Conservation (phyloP, 1,140 invertebrate species). For the Heliconius hewitsoni region DNA sequence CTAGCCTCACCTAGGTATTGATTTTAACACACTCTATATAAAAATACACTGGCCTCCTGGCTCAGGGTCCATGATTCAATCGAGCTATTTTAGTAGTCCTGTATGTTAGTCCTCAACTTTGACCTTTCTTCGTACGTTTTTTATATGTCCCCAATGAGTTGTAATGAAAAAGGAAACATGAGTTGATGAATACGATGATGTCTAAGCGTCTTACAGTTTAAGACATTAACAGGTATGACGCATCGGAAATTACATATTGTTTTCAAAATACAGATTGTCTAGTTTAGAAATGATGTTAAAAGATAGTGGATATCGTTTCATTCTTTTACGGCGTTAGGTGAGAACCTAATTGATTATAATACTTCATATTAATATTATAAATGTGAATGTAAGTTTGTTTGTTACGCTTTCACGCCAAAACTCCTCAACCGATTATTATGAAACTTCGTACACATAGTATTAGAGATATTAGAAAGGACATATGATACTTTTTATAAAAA, state of each 20-base stretch:
- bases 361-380: no score
- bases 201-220: not conserved
- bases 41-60: not conserved
- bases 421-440: no score
- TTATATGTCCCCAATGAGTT: not conserved
- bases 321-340: no score
- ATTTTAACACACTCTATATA: not conserved
- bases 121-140: slow-evolving; percentile 7
- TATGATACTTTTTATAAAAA: no score
- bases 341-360: no score
- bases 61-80: slow-evolving; percentile 7
- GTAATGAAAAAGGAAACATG: not conserved
- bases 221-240: not conserved
- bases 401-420: no score
- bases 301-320: no score
- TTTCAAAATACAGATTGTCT: not conserved
- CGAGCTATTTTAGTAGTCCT: slow-evolving; percentile 11
- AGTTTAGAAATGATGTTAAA: not conserved
- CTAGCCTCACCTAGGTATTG: not conserved
- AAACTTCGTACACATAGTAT: no score
- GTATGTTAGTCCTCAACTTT: slow-evolving; percentile 7
- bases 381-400: no score
- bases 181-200: not conserved
- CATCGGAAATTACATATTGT: not conserved
- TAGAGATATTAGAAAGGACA: no score